Evolutionary conservation across 2,797 vertebrate genomes (phyloP).

Genomic region (Sebastes kiyomatsui): DNA sequence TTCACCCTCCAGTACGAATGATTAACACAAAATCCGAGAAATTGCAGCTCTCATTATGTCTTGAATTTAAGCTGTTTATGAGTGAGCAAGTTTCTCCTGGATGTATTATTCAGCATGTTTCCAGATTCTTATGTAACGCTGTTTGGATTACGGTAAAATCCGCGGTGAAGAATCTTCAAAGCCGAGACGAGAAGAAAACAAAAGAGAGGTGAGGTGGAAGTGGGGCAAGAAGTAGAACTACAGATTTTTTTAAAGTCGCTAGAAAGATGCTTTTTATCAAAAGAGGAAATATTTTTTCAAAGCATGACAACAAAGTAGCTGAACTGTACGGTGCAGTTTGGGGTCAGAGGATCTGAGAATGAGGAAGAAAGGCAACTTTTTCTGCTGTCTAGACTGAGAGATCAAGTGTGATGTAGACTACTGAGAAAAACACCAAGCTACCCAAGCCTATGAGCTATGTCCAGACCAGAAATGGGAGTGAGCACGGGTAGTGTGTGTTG

Average conservation of each 20-base stretch:
- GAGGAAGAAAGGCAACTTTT: neutral
- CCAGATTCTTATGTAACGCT: neutral
- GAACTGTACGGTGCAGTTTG: neutral
- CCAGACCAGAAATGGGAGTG: neutral
- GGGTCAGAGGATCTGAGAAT: neutral
- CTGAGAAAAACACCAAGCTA: neutral
- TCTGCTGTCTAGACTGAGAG: neutral
- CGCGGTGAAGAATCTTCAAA: neutral
- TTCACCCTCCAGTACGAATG: neutral
- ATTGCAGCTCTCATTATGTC: neutral
- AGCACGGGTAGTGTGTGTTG: neutral
- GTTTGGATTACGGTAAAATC: neutral
- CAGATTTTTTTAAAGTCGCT: neutral
- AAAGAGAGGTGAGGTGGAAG: neutral
- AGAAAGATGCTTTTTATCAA: neutral
- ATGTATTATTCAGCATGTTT: conserved; percentile 1
- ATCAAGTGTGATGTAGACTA: neutral
- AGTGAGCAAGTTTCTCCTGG: neutral
- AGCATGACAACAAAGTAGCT: neutral
- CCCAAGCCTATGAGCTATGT: neutral
- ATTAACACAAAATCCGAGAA: neutral
- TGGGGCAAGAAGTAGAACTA: neutral
- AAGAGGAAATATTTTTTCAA: neutral
- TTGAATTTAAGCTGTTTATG: neutral
- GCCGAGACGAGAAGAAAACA: neutral